Conservation (phyloP, 2,113 vertebrate species). For the Pachycephala philippinensis region DNA sequence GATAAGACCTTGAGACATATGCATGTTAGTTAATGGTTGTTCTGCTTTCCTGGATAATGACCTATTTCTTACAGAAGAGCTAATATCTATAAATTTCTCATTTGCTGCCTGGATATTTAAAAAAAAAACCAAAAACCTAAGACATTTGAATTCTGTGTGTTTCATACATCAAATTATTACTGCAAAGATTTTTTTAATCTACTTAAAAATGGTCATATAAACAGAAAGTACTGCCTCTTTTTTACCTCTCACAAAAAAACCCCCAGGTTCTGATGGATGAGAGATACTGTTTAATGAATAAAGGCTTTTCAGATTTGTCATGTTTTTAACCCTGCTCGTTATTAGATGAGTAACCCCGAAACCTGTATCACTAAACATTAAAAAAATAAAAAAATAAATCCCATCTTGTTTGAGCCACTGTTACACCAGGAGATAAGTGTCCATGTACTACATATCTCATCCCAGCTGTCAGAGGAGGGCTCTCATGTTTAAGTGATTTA, state of each 20-base stretch:
- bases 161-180: not conserved
- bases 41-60: conserved; percentile 28
- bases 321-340: not conserved
- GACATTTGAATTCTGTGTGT: not conserved
- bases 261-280: not conserved
- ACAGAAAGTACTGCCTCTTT: not conserved
- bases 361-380: not conserved
- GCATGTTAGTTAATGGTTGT: not conserved
- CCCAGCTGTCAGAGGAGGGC: not conserved
- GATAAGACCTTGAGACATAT: conserved; percentile 32
- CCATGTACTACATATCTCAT: not conserved
- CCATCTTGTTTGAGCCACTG: not conserved
- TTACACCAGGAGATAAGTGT: not conserved
- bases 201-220: not conserved
- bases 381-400: not conserved
- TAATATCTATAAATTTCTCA: conserved; percentile 45
- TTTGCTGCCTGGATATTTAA: conserved; percentile 29
- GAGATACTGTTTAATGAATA: not conserved
- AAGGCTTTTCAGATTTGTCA: not conserved
- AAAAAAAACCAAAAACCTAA: conserved; percentile 8
- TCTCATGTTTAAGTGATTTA: conserved; percentile 44
- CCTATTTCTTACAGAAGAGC: conserved; percentile 12
- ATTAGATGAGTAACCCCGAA: not conserved
- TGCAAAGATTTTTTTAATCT: not conserved
- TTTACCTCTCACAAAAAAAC: not conserved